phyloP scores from a whole-genome alignment of 2,888 invertebrate species.

The Pristionchus exspectatus region DNA sequence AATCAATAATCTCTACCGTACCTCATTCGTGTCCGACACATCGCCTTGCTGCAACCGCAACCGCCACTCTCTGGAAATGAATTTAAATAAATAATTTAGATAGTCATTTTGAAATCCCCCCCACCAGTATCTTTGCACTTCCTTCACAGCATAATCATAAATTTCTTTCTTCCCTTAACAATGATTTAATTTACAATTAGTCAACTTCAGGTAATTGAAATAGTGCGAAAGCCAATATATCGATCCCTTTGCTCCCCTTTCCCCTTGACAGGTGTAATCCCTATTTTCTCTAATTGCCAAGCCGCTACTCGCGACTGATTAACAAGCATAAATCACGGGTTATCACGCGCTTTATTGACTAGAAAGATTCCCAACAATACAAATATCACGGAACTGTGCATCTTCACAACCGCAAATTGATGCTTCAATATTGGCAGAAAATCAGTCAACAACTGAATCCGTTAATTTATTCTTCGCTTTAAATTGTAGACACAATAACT shows the following conservation, averaged over 20 bases:
- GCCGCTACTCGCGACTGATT: neutral
- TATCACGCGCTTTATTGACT: neutral
- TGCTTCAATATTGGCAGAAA: too few relatives aligned
- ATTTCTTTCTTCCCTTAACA: too few relatives aligned
- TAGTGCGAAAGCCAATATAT: neutral
- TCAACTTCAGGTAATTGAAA: neutral
- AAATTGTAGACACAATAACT: too few relatives aligned
- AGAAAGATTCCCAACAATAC: neutral
- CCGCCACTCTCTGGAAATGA: constrained; percentile 71
- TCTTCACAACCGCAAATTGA: too few relatives aligned
- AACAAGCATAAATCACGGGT: neutral
- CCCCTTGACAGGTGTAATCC: neutral
- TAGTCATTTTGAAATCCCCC: neutral
- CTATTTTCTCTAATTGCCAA: neutral
- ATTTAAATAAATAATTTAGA: neutral
- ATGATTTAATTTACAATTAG: neutral
- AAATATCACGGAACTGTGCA: too few relatives aligned
- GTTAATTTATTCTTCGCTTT: too few relatives aligned
- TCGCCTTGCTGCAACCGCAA: constrained; percentile 86
- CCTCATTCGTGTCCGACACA: constrained; percentile 86
- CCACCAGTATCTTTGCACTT: neutral
- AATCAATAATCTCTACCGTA: constrained; percentile 40
- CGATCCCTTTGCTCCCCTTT: neutral
- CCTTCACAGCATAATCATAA: too few relatives aligned
- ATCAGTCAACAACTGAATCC: too few relatives aligned